Conservation (phyloP, 2,113 vertebrate genomes). For the Pseudonaja textilis region DNA sequence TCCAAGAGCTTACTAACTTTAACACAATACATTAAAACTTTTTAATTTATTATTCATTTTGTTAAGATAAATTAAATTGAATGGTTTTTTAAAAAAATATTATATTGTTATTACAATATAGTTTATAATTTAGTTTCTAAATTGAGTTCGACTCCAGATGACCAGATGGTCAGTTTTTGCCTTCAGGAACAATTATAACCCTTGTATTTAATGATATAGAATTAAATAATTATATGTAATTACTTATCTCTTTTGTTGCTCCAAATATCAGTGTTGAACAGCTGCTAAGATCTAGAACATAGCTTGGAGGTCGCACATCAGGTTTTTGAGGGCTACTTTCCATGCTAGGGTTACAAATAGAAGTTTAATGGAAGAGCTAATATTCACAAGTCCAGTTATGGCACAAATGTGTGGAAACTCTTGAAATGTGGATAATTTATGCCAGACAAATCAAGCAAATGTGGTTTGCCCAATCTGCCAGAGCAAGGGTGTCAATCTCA, state of each 20-base stretch:
- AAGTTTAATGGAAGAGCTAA: neutral
- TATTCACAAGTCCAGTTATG: neutral
- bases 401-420: neutral
- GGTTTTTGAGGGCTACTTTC: neutral
- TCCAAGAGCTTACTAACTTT: neutral
- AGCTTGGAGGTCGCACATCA: neutral
- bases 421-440: too few relatives aligned
- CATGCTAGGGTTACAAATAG: neutral
- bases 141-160: neutral
- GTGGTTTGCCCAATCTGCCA: too few relatives aligned
- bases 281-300: neutral
- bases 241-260: neutral
- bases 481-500: too few relatives aligned
- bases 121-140: neutral
- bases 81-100: neutral
- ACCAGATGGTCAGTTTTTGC: neutral
- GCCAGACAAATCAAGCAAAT: too few relatives aligned
- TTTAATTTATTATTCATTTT: neutral
- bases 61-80: neutral
- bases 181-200: neutral
- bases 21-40: neutral
- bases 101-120: neutral
- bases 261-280: neutral
- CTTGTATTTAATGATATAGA: neutral
- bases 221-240: neutral